phyloP scores from a whole-genome alignment of 2,113 vertebrate genomes.

The Paramormyrops kingsleyae region DNA sequence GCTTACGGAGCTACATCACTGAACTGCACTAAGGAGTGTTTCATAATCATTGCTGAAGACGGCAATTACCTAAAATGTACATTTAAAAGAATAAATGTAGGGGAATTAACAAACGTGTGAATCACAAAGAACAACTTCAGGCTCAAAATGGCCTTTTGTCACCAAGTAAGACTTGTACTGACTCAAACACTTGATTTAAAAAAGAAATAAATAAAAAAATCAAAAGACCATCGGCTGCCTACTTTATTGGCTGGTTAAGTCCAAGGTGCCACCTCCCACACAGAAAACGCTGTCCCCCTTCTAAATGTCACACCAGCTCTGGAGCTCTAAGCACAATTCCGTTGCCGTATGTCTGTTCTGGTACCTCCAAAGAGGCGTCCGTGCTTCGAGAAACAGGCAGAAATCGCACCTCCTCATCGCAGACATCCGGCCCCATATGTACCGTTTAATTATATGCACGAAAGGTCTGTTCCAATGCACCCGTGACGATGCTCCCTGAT shows the following conservation, averaged over 20 bases:
- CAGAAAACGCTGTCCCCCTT: background rate
- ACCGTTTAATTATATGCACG: background rate
- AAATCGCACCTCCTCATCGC: background rate
- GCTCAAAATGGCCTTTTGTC: background rate
- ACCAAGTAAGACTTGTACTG: background rate
- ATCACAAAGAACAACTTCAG: background rate
- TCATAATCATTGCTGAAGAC: background rate
- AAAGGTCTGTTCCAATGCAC: background rate
- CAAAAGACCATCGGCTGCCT: background rate
- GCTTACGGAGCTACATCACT: background rate
- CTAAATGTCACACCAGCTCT: background rate
- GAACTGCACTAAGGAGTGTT: background rate
- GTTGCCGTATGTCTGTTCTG: background rate
- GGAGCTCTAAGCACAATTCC: background rate
- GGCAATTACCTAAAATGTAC: background rate
- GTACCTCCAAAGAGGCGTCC: background rate
- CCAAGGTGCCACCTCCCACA: background rate
- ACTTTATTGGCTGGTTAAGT: background rate
- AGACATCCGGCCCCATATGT: background rate
- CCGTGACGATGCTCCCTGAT: background rate
- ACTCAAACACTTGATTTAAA: background rate
- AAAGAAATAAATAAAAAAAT: background rate
- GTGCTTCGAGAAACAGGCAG: background rate
- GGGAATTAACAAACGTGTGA: background rate
- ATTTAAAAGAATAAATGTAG: background rate